Evolutionary conservation across 2,113 vertebrate genomes (phyloP).

Genomic region (Etheostoma spectabile): DNA sequence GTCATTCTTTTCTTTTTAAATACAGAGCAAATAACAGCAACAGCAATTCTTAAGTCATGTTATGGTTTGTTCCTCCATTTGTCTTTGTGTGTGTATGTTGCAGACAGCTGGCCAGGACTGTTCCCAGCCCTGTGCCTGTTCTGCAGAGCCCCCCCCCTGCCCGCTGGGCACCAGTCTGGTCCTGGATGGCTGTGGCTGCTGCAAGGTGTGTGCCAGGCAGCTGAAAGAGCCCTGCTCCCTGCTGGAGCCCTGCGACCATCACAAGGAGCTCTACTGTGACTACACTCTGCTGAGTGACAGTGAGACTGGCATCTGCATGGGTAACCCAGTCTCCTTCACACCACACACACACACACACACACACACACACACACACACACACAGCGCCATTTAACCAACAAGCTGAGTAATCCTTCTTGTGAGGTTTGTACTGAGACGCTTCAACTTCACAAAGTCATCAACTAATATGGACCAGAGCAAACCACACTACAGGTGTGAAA

Average conservation of each 20-base stretch:
- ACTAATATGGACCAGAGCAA: no score
- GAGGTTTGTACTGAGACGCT: no score
- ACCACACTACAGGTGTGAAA: no score
- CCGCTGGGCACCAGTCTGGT: conserved; percentile 82
- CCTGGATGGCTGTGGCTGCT: conserved; percentile 87
- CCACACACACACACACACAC: no score
- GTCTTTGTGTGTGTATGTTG: background rate
- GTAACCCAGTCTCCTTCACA: conserved; percentile 66
- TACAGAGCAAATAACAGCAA: conserved; percentile 7
- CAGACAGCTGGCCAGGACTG: conserved; percentile 80
- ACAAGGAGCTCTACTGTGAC: conserved; percentile 86
- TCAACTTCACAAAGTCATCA: no score
- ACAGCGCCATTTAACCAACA: no score
- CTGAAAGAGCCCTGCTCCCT: conserved; percentile 82
- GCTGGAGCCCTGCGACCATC: conserved; percentile 85
- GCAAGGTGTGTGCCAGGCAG: conserved; percentile 86
- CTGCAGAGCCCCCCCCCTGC: conserved; percentile 74
- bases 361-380: no score
- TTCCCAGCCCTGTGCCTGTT: conserved; percentile 81
- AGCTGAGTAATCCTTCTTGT: no score
- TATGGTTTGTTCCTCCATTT: background rate
- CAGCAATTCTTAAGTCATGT: background rate
- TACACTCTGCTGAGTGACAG: conserved; percentile 72
- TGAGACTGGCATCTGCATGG: conserved; percentile 84
- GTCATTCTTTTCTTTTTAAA: conserved; percentile 11